Conservation (phyloP, 2,113 vertebrate species). For the Cynoglossus semilaevis region DNA sequence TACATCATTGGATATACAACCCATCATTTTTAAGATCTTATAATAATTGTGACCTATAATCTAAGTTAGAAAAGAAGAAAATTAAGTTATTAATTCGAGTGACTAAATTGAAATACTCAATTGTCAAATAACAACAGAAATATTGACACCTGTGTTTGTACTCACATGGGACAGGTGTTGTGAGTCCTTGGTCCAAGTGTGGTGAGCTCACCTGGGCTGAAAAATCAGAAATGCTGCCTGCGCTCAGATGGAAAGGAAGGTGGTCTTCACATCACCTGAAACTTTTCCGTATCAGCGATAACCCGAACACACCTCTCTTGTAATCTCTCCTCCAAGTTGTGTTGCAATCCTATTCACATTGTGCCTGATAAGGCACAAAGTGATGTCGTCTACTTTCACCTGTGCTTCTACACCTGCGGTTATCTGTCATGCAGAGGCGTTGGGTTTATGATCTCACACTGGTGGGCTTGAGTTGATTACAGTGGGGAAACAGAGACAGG, state of each 20-base stretch:
- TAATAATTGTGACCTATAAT: too few relatives aligned
- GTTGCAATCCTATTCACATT: conserved; percentile 46
- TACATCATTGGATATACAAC: too few relatives aligned
- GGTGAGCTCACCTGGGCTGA: conserved; percentile 25
- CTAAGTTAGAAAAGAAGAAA: background rate
- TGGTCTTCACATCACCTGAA: conserved; percentile 33
- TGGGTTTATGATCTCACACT: conserved; percentile 12
- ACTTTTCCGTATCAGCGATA: conserved; percentile 31
- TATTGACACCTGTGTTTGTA: background rate
- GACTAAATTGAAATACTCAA: too few relatives aligned
- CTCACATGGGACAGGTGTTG: conserved; percentile 54
- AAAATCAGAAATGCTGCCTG: conserved; percentile 14
- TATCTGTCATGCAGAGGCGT: conserved; percentile 1
- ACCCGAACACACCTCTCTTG: conserved; percentile 51
- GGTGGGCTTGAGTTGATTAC: conserved; percentile 11
- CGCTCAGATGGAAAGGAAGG: background rate
- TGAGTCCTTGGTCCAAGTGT: conserved; percentile 47
- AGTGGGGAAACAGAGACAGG: conserved; percentile 7
- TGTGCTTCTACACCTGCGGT: conserved; percentile 4
- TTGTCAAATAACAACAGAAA: background rate
- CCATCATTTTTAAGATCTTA: too few relatives aligned
- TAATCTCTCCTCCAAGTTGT: conserved; percentile 29
- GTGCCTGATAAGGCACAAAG: conserved; percentile 28
- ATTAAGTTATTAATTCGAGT: background rate
- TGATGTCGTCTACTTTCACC: conserved; percentile 1